Conservation (phyloP, 2,888 invertebrate genomes). For the Thereva nobilitata region DNA sequence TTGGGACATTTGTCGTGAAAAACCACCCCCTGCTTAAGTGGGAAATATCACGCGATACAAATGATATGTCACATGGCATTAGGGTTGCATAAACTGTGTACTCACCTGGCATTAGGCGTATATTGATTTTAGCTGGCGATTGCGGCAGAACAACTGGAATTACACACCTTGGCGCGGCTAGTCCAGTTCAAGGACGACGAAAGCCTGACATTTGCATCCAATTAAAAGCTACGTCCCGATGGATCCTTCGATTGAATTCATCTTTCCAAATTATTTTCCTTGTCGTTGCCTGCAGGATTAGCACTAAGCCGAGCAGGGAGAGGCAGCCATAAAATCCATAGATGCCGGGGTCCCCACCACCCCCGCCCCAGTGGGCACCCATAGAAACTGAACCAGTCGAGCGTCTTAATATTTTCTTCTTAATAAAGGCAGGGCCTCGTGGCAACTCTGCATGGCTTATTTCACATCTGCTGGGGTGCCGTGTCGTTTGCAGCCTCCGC, state of each 20-base stretch:
- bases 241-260: conserved; percentile 14
- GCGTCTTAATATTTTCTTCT: conserved; percentile 18
- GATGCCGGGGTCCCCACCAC: too few relatives aligned
- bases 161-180: too few relatives aligned
- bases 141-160: too few relatives aligned
- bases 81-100: not conserved
- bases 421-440: not conserved
- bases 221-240: not conserved
- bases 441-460: not conserved
- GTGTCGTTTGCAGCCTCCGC: not conserved
- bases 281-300: not conserved
- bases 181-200: too few relatives aligned
- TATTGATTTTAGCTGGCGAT: not conserved
- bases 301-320: not conserved
- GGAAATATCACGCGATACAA: conserved; percentile 21
- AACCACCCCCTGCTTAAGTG: not conserved
- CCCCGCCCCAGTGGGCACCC: too few relatives aligned
- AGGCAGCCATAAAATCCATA: not conserved
- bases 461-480: not conserved
- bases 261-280: conserved; percentile 12
- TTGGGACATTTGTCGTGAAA: conserved; percentile 12
- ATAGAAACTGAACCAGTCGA: not conserved
- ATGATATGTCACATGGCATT: not conserved
- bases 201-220: too few relatives aligned
- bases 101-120: not conserved